Conservation (phyloP, 2,888 invertebrate species). For the Nemotelus pantherinus region DNA sequence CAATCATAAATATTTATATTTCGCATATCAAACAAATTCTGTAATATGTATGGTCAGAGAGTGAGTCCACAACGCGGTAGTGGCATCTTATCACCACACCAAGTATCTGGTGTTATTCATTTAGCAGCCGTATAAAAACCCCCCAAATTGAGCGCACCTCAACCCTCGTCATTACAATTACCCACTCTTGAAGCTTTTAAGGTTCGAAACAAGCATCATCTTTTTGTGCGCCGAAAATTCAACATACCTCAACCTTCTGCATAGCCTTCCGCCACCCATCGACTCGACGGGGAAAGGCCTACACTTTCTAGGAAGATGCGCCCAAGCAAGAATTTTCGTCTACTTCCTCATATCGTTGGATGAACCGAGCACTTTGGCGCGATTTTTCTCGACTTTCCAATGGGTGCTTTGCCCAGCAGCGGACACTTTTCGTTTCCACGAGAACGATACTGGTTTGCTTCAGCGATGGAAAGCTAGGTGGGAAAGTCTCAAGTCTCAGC, state of each 20-base stretch:
- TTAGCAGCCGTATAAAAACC: neutral
- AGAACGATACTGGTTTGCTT: neutral
- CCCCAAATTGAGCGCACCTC: neutral
- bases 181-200: constrained; percentile 25
- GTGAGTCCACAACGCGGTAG: no score
- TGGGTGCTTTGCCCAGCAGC: neutral
- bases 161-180: constrained; percentile 29
- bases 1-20: no score
- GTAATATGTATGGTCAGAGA: no score
- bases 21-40: no score
- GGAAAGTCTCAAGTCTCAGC: constrained; percentile 2
- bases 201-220: constrained; percentile 15
- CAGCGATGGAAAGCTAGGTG: neutral
- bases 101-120: no score
- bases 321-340: constrained; percentile 11
- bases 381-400: constrained; percentile 24
- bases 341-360: neutral
- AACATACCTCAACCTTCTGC: no score
- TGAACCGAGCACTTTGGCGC: neutral
- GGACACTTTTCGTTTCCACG: constrained; percentile 7
- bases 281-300: no score
- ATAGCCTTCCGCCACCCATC: no score
- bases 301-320: neutral
- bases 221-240: neutral
- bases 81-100: no score